Evolutionary conservation across 2,797 vertebrate genomes (phyloP).

Genomic region (Peromyscus aztecus): DNA sequence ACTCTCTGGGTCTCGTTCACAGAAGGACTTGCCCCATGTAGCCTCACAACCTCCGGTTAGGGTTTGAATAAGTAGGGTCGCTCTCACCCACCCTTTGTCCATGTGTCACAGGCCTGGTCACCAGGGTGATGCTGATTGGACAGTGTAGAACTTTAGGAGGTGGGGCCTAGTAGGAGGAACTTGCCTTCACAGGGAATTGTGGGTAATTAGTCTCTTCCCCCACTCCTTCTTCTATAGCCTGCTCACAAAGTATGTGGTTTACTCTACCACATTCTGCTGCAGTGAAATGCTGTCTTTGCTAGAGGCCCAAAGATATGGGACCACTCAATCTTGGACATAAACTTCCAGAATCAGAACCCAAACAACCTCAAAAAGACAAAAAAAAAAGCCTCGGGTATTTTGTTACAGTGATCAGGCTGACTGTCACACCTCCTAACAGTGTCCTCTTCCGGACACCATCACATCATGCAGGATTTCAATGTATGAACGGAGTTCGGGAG

Average conservation of each 20-base stretch:
- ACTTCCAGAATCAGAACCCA: neutral
- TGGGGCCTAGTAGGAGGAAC: neutral
- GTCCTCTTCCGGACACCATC: neutral
- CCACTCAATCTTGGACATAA: neutral
- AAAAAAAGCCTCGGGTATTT: neutral
- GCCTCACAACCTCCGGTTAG: neutral
- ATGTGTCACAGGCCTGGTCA: neutral
- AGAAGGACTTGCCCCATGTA: fast-evolving
- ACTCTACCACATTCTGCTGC: neutral
- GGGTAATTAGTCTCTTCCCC: neutral
- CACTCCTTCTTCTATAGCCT: neutral
- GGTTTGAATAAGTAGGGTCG: neutral
- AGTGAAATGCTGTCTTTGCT: neutral
- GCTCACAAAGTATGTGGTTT: neutral
- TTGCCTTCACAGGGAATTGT: neutral
- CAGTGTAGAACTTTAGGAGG: neutral
- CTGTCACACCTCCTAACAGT: neutral
- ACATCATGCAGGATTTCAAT: neutral
- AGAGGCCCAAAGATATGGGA: neutral
- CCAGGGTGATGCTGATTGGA: neutral
- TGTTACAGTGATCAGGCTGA: neutral
- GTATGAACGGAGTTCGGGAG: no score
- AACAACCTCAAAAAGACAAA: neutral
- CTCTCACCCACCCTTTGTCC: neutral
- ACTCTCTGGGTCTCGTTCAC: neutral